Base-by-base conservation (phyloP, 2,797 vertebrate genomes). In the Propithecus perrieri region DNA sequence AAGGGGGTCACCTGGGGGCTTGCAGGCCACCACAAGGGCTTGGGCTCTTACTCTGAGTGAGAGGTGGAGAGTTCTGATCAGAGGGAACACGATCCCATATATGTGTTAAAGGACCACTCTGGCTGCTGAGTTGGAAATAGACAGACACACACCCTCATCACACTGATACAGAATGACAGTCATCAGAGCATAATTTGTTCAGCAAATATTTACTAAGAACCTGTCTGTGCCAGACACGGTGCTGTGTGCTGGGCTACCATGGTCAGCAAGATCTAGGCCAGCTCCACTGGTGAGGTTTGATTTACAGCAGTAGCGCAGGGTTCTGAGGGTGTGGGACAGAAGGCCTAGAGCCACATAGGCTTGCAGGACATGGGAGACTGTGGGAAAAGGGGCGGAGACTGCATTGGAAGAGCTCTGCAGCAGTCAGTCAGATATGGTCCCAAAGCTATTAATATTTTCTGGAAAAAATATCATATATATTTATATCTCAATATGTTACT, bases 1-100 rank as follows among this genome's bases (percentile, higher is more conserved):
- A 17, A 4, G 15, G 46, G 63, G 14, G 2, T 43, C 1, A 28
- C 6, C 4, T 2, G 0, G n/a, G n/a, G 38, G 12, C 8, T 20
- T 24, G 2, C 35, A 15, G 43, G 20, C 15, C 41, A 12, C 18
- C 14, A 4, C 18, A 28, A 63, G 3, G 35, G 7, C 7, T 46
- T 74, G 30, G 63, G 24, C n/a, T 43, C 15, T 59, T 74, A 17
- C 46, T 55, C 43, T 55, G 46, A 71, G 20, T 78, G 75, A 67
- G 41, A 75, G 55, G 48, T 61, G 24, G 43, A 55, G 61, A 92
- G 46, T 74, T 88, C 14, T 76, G 38, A 20, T 94, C 18, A 63
- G 71, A 71, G 30, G 50, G 11, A 80, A 33, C 28, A 20, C 0
- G 4, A 48, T 30, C 14, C 38, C 38, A 33, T 22, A 33, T 79